Base-by-base conservation (phyloP, 2,888 invertebrate genomes). In the Thymelicus sylvestris region DNA sequence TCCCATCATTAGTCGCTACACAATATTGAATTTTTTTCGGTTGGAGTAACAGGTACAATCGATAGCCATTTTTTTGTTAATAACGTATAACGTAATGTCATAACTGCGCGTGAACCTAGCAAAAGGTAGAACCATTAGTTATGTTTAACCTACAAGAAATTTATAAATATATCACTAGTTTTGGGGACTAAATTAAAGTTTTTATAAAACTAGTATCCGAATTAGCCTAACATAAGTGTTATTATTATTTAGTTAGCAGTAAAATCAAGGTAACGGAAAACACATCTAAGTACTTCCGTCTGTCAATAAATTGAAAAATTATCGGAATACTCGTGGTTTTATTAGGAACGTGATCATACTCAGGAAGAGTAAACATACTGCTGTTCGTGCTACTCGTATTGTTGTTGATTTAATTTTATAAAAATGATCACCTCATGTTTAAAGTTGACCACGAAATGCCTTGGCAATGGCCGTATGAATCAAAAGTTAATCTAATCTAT, bases 231-330 rank as follows among this genome's bases (percentile, higher is more conserved):
- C 10, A 44, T 52, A 52, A 52, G 52, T 19, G 2, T 57, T 57
- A 6, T 57, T 19, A 19, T 19, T 19, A 19, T 19, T 19, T 19
- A 19, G 13, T 15, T n/a, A 81, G 83, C 81, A 81, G 81, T 80
- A 73, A 74, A 83, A 81, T 84, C 83, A 86, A 82, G 82, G 83
- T 80, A 76, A 77, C 77, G 78, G 77, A 80, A 79, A 77, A 81
- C 75, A 77, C 77, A 74, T 78, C 76, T 72, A 73, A 72, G 71
- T 74, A 81, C 82, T 84, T 86, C 85, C 85, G 72, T 63, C 68
- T 63, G 61, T 55, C 52, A 41, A 41, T 60, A 41, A 60, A 48
- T 69, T 71, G 66, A 66, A 71, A 71, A 67, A 72, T 65, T 74
- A 66, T 63, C 61, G 60, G 19, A 67, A 57, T 57, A 71, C 67